phyloP scores from a whole-genome alignment of 2,888 invertebrate genomes.

The Proisotoma minuta region DNA sequence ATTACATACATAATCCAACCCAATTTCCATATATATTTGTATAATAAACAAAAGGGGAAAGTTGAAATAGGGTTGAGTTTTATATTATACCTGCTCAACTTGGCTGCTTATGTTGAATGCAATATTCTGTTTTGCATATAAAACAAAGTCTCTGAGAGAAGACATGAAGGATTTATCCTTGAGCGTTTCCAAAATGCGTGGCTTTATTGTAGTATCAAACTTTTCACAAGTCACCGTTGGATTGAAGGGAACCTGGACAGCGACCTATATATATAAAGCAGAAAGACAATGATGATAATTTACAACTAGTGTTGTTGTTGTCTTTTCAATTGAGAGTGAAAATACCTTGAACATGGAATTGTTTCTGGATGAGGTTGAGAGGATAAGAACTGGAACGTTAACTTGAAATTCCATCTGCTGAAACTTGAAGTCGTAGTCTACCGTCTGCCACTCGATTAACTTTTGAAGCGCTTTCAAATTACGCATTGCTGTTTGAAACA shows the following conservation, averaged over 20 bases:
- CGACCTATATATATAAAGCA: neutral
- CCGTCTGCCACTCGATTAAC: conserved; percentile 13
- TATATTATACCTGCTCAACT: too few relatives aligned
- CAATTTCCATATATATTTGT: too few relatives aligned
- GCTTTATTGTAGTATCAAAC: too few relatives aligned
- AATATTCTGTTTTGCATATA: neutral
- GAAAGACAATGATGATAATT: too few relatives aligned
- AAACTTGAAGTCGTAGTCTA: conserved; percentile 26
- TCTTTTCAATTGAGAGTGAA: too few relatives aligned
- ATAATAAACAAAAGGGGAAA: too few relatives aligned
- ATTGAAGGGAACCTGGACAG: neutral
- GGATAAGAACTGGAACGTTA: conserved; percentile 17
- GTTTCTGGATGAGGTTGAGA: conserved; percentile 12
- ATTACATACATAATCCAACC: too few relatives aligned
- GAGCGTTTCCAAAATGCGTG: neutral
- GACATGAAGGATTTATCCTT: neutral
- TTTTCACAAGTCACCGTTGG: too few relatives aligned
- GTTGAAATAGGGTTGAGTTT: too few relatives aligned
- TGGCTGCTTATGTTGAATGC: too few relatives aligned
- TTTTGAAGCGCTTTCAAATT: conserved; percentile 16
- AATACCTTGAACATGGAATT: neutral
- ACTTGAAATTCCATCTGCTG: conserved; percentile 15
- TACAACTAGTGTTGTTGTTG: too few relatives aligned
- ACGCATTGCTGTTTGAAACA: conserved; percentile 7
- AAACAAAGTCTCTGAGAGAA: neutral